Evolutionary conservation across 1,140 invertebrate species (phyloP), one percentile per base, ranked within the genome.

Genomic region (Pinna nobilis): DNA sequence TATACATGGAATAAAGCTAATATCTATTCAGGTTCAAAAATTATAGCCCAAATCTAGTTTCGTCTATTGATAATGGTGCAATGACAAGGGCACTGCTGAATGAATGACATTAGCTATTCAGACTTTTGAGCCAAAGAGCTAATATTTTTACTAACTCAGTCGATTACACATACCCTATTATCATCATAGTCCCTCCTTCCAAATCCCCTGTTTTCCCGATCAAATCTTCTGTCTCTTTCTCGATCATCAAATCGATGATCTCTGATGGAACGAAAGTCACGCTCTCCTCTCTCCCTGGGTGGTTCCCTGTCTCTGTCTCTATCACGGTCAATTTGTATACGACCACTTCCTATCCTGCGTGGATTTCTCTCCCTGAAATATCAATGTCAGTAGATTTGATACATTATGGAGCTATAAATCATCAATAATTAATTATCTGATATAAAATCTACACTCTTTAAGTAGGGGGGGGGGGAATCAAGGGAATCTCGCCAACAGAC

Each of bases 341-440:
- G 91, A 1, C 94, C 94, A 80, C 94, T 95, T 1, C 94, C 94
- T 82, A 95, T 95, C 72, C 93, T 91, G 23, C 94, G 90, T 18
- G 61, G 90, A 67, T 82, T 86, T 63, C 81, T 66, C 49, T 70
- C 66, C 65, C 73, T 75, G 13, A n/a, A 59, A 59, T 37, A 25
- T 32, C 9, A 59, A 6, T 20, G 20, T 50, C 9, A 50, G 7
- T n/a, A 50, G 6, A 23, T 50, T 50, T 23, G 4, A 4, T 20
- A 25, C 49, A 20, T 13, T 11, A 6, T 23, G 0, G 30, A 51
- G 13, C 23, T 11, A 51, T 25, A 51, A 50, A n/a, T 18, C 23
- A 13, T 18, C 49, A 25, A 51, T 20, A 15, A 51, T 51, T n/a
- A n/a, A n/a, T n/a, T n/a, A n/a, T n/a, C n/a, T n/a, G n/a, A n/a